Percentiles rank a stretch among this genome's conserved stretches.
phyloP scores from a whole-genome alignment of 1,140 invertebrate species.

The Tyrophagus putrescentiae region DNA sequence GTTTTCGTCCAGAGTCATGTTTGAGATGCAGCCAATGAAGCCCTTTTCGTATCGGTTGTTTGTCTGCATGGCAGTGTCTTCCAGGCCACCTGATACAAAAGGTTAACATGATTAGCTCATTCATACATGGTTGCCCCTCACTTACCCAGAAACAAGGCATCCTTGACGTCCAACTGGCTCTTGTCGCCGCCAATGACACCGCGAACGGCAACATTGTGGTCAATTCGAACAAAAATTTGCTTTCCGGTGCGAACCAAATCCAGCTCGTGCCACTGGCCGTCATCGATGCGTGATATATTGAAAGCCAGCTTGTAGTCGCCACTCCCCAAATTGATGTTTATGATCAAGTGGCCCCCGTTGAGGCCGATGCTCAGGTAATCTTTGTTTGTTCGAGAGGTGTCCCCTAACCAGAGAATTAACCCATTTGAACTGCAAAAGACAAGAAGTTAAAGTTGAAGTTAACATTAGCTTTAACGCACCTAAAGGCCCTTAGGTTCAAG shows the following conservation, averaged over 20 bases:
- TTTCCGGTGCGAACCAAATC: slow-evolving; percentile 5
- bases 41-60: slow-evolving; percentile 51
- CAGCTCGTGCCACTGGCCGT: slow-evolving; percentile 69
- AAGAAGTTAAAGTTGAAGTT: not conserved
- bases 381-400: slow-evolving; percentile 41
- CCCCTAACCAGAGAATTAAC: slow-evolving; percentile 75
- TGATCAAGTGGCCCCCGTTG: slow-evolving; percentile 51
- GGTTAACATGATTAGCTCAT: too few species aligned
- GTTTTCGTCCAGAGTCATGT: slow-evolving; percentile 60
- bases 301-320: slow-evolving; percentile 48
- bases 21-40: slow-evolving; percentile 60
- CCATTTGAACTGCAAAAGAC: slow-evolving; percentile 47
- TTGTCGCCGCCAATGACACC: slow-evolving; percentile 63
- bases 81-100: slow-evolving; percentile 62
- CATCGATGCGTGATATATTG: slow-evolving; percentile 70
- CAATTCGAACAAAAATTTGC: slow-evolving; percentile 42
- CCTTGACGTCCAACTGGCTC: slow-evolving; percentile 66
- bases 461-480: not conserved
- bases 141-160: slow-evolving; percentile 63
- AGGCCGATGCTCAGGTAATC: slow-evolving; percentile 73
- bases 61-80: slow-evolving; percentile 48
- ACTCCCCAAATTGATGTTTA: slow-evolving; percentile 44
- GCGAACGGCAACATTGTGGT: slow-evolving; percentile 57
- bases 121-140: too few species aligned
- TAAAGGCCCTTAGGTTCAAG: slow-evolving; percentile 13